A percentile compares a stretch with the other conserved stretches of the same genome.
Evolutionary conservation across 2,888 invertebrate genomes (phyloP).

Genomic region (Latheticus oryzae): DNA sequence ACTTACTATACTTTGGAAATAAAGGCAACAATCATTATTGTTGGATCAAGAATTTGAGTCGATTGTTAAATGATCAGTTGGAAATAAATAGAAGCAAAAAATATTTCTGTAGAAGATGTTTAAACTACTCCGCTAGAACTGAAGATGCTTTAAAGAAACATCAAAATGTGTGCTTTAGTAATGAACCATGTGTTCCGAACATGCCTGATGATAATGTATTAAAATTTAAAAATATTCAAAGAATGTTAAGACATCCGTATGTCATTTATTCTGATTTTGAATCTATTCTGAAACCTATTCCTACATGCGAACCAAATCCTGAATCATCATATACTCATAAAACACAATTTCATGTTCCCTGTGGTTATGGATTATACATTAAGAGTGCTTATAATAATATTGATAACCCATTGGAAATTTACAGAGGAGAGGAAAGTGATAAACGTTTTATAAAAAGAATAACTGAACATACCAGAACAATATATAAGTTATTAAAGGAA

Average conservation of each 20-base stretch:
- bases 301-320: conserved; percentile 36
- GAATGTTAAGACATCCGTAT: conserved; percentile 40
- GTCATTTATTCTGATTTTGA: conserved; percentile 46
- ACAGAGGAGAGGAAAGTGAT: conserved; percentile 24
- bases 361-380: conserved; percentile 36
- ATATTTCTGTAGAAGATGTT: conserved; percentile 44
- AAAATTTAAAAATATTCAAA: conserved; percentile 44
- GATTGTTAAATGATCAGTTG: conserved; percentile 34
- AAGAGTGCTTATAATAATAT: conserved; percentile 34
- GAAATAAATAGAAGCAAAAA: conserved; percentile 35
- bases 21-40: conserved; percentile 30
- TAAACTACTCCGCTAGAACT: conserved; percentile 31
- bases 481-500: conserved; percentile 38
- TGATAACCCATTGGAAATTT: conserved; percentile 39
- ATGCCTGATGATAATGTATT: conserved; percentile 30
- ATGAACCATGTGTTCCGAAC: conserved; percentile 34
- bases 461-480: conserved; percentile 30
- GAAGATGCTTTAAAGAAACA: conserved; percentile 29
- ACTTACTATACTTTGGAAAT: conserved; percentile 17
- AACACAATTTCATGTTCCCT: conserved; percentile 38
- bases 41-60: conserved; percentile 39
- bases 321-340: conserved; percentile 35
- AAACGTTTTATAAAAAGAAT: conserved; percentile 40
- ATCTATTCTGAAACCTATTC: conserved; percentile 41
- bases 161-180: conserved; percentile 34